Evolutionary conservation across 2,113 vertebrate species (phyloP), one percentile per base, ranked within the genome.

Genomic region (Chaetodon trifascialis): DNA sequence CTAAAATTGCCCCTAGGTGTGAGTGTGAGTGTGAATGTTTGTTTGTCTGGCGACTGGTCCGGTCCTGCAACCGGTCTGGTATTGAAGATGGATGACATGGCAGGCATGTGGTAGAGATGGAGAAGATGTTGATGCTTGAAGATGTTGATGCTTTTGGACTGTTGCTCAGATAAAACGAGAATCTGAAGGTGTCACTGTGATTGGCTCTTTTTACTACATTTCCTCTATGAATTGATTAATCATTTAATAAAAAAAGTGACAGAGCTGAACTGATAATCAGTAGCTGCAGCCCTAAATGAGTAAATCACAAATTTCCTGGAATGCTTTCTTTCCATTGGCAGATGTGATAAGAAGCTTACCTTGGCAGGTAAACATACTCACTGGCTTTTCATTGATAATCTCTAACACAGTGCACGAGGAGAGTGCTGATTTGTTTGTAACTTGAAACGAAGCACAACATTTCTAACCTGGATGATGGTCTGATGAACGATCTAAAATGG

Each of bases 291-390:
- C 7, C 7, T 65, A 3, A 71, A 64, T 30, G 0, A 42, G 9
- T 25, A 36, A 58, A 30, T 76, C 42, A 79, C 25, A 64, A 19
- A 19, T 0, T 56, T 58, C 10, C 40, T 19, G 36, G 7, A 46
- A 62, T 4, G 46, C 84, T 52, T 80, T 64, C 72, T 55, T 60
- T 65, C 46, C 44, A 2, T 8, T 63, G 68, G 49, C 63, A 69
- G 76, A 69, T 80, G 70, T 73, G n/a, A 30, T 73, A 72, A 86
- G 82, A 64, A 68, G 84, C 52, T 86, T 76, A 73, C 21, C 2
- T 6, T 11, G 34, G 49, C 72, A 40, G 68, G 73, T 86, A 63
- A 83, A 86, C 72, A 21, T 55, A 15, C 64, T 78, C 58, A 56
- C 36, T 11, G 10, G 70, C 74, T 79, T 30, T 25, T 30, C 34